Conservation (phyloP, 2,113 vertebrate genomes). For the Glareola pratincola region DNA sequence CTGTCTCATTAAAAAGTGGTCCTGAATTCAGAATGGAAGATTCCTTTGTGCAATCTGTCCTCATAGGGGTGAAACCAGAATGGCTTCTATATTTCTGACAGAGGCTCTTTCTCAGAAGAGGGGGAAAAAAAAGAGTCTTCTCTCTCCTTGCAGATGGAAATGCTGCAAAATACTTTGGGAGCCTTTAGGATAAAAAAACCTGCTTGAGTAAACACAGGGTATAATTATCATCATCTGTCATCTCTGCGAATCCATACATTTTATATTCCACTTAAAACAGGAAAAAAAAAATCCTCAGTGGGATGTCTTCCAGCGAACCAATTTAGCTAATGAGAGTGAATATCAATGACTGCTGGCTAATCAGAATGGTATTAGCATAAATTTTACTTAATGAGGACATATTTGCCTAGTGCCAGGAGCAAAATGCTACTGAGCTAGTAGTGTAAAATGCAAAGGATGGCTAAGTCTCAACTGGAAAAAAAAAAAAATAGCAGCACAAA, state of each 20-base stretch:
- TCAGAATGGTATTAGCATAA: slow-evolving; percentile 62
- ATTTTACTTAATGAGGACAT: slow-evolving; percentile 52
- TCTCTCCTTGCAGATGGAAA: slow-evolving; percentile 1
- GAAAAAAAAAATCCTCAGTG: not conserved
- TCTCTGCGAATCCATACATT: slow-evolving; percentile 45
- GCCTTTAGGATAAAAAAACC: not conserved
- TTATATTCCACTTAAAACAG: slow-evolving; percentile 46
- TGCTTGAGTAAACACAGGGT: slow-evolving; percentile 13
- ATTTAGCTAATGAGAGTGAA: slow-evolving; percentile 59
- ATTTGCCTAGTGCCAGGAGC: slow-evolving; percentile 4
- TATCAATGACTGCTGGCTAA: slow-evolving; percentile 58
- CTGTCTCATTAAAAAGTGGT: not conserved
- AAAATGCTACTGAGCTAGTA: not conserved
- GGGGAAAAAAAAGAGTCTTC: not conserved
- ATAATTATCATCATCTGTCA: slow-evolving; percentile 60
- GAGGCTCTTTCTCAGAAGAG: not conserved
- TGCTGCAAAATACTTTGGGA: slow-evolving; percentile 20
- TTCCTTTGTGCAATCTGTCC: not conserved
- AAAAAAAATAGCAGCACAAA: not conserved
- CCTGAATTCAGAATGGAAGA: not conserved
- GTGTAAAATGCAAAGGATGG: not conserved
- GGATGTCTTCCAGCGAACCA: slow-evolving; percentile 43
- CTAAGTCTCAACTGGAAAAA: not conserved
- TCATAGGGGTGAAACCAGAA: not conserved
- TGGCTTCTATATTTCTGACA: not conserved